Percentiles rank a stretch among this genome's conserved stretches.
phyloP scores from a whole-genome alignment of 2,888 invertebrate species.

The Stenchaetothrips biformis region DNA sequence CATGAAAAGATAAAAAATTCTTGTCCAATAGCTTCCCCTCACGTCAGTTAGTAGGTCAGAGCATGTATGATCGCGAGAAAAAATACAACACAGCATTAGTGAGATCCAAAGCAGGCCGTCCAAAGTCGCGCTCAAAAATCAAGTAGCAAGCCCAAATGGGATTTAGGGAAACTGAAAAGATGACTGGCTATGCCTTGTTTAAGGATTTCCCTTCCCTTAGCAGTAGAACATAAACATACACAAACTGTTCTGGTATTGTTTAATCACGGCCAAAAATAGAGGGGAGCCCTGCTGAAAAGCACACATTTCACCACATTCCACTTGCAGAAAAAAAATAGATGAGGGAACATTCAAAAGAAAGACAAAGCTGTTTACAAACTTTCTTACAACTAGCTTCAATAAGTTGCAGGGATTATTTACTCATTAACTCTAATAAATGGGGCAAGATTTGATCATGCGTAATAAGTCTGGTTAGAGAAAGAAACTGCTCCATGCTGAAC shows the following conservation, averaged over 20 bases:
- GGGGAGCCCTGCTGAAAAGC: background rate
- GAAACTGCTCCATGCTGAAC: background rate
- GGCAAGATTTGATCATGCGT: background rate
- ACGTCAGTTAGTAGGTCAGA: slow-evolving; percentile 23
- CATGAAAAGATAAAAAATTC: slow-evolving; percentile 13
- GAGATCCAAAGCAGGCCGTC: slow-evolving; percentile 18
- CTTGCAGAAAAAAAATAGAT: too few relatives aligned
- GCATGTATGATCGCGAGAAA: background rate
- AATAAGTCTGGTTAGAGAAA: background rate
- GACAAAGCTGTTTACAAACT: too few relatives aligned
- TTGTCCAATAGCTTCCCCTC: slow-evolving; percentile 20
- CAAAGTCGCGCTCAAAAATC: background rate
- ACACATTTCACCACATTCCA: background rate
- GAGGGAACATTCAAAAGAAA: too few relatives aligned
- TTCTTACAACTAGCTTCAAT: too few relatives aligned
- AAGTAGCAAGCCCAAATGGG: background rate
- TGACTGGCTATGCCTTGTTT: background rate
- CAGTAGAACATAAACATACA: too few relatives aligned
- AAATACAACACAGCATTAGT: slow-evolving; percentile 25
- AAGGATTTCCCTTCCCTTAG: too few relatives aligned
- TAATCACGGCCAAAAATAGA: too few relatives aligned
- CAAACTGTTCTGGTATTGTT: too few relatives aligned
- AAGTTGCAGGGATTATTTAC: background rate
- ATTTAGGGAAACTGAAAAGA: background rate
- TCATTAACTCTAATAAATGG: background rate